Conservation (phyloP, 2,797 vertebrate genomes). For the Malacoraja senta region DNA sequence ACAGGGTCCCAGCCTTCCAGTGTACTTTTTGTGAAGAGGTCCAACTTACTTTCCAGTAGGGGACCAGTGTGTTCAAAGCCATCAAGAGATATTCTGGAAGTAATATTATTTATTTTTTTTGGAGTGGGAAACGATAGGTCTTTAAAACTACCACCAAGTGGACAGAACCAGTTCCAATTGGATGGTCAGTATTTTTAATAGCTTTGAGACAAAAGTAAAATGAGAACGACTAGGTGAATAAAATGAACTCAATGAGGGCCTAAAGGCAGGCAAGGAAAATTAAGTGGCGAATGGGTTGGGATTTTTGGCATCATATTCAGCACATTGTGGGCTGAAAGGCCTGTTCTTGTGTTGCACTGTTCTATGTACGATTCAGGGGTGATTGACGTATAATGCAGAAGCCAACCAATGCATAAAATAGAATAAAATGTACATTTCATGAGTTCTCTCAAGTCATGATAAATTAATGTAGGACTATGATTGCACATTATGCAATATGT, state of each 20-base stretch:
- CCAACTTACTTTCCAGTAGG: no score
- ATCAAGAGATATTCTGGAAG: background rate
- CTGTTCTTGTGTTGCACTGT: no score
- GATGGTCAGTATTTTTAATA: background rate
- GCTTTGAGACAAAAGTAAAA: background rate
- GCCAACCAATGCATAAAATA: background rate
- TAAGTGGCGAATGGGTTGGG: background rate
- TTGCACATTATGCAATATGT: background rate
- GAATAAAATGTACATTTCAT: background rate
- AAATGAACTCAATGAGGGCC: no score
- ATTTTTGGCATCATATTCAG: no score
- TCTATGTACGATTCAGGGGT: background rate
- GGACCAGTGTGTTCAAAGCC: background rate
- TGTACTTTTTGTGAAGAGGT: background rate
- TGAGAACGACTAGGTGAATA: background rate
- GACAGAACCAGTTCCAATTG: background rate
- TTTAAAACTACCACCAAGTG: no score
- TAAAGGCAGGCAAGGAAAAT: background rate
- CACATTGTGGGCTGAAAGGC: no score
- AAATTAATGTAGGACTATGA: background rate
- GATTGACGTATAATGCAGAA: background rate
- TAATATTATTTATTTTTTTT: no score
- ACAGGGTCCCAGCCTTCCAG: background rate
- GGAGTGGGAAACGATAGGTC: background rate
- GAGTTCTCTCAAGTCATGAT: background rate